Percentiles rank a stretch among this genome's conserved stretches.
Conservation (phyloP, 2,113 vertebrate species). For the Oryzias woworae region DNA sequence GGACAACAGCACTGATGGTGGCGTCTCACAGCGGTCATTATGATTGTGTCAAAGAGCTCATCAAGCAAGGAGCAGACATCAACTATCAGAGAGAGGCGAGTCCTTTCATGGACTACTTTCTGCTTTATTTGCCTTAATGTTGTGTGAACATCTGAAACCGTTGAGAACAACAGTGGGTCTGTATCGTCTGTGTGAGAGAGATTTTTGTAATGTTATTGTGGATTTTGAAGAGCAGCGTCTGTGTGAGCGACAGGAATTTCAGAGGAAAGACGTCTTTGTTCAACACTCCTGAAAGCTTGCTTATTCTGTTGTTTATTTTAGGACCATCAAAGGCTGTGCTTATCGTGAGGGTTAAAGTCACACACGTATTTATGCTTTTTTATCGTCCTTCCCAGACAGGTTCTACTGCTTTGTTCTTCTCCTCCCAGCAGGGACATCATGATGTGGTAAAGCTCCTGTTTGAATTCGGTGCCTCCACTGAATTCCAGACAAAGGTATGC, state of each 20-base stretch:
- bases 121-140: too few relatives aligned
- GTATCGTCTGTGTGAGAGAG: too few relatives aligned
- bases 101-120: too few relatives aligned
- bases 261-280: neutral
- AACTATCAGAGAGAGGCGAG: conserved; percentile 96
- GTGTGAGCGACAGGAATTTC: too few relatives aligned
- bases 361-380: conserved; percentile 10
- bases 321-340: neutral
- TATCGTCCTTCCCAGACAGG: conserved; percentile 82
- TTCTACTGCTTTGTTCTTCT: conserved; percentile 93
- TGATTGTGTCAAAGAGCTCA: conserved; percentile 87
- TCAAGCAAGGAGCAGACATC: conserved; percentile 95
- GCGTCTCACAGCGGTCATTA: conserved; percentile 90
- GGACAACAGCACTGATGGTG: conserved; percentile 94
- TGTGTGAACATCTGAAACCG: too few relatives aligned
- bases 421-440: conserved; percentile 92
- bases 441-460: conserved; percentile 92
- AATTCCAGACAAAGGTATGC: conserved; percentile 90
- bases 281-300: neutral
- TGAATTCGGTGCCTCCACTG: conserved; percentile 95
- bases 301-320: neutral
- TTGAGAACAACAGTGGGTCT: too few relatives aligned
- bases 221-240: too few relatives aligned
- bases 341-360: neutral
- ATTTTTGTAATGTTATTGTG: too few relatives aligned